Evolutionary conservation across 2,797 vertebrate species (phyloP), one percentile per base, ranked within the genome.

Genomic region (Schizopygopsis malacanthus): DNA sequence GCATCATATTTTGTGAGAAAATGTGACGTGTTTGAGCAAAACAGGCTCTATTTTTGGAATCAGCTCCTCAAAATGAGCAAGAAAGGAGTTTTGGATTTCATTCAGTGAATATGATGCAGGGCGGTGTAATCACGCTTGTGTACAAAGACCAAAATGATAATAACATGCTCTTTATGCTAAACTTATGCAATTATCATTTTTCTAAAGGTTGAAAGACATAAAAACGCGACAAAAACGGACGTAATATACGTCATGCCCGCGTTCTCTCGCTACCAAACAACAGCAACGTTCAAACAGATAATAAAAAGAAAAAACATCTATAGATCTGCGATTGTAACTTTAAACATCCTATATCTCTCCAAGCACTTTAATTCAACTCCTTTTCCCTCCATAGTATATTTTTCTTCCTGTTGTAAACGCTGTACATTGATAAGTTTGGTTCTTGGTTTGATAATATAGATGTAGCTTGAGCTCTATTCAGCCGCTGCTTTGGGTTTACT

Each of bases 401-500:
- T n/a, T n/a, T n/a, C n/a, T n/a, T n/a, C n/a, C n/a, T n/a, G n/a
- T n/a, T n/a, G n/a, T 69, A 56, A 79, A 61, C 2, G 2, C 37
- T 82, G 70, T 61, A 52, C 45, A 67, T 43, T 39, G 0, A 47
- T 63, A 83, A 75, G 43, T 84, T 76, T n/a, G n/a, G n/a, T n/a
- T n/a, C n/a, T n/a, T n/a, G n/a, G n/a, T n/a, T n/a, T n/a, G n/a
- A 52, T 76, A 50, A 65, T 65, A 59, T 80, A 6, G 54, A 78
- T 22, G 5, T 41, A 45, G 25, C 75, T 25, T 75, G n/a, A n/a
- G 7, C 6, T 65, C 85, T 91, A 90, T 79, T 91, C 91, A 47
- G 87, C 86, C 59, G 56, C 61, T 37, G 88, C 82, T 88, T 81
- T 87, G 22, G 76, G 70, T 85, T 88, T 91, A 16, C 84, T 91